Evolutionary conservation across 2,797 vertebrate genomes (phyloP).

Genomic region (Onychomys arenicola): DNA sequence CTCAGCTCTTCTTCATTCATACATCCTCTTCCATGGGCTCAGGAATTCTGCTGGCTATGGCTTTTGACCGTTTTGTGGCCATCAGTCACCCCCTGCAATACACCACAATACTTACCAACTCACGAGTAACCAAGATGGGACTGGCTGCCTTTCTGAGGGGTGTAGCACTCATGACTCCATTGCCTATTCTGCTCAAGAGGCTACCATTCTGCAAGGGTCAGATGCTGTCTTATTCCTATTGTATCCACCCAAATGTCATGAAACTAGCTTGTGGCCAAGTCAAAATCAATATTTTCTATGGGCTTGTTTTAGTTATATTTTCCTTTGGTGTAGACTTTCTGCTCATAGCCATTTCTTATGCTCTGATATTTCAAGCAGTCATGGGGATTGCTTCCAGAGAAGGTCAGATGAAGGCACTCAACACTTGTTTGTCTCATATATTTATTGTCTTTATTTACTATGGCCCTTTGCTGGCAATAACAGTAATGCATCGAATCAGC

Average conservation of each 20-base stretch:
- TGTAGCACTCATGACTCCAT: slow-evolving; percentile 33
- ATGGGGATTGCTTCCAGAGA: slow-evolving; percentile 72
- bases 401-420: slow-evolving; percentile 81
- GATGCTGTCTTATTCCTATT: slow-evolving; percentile 83
- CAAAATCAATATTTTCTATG: slow-evolving; percentile 75
- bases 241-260: slow-evolving; percentile 84
- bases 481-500: slow-evolving; percentile 81
- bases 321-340: slow-evolving; percentile 56
- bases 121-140: slow-evolving; percentile 44
- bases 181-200: slow-evolving; percentile 68
- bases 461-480: slow-evolving; percentile 81
- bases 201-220: slow-evolving; percentile 70
- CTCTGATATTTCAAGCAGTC: slow-evolving; percentile 81
- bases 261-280: slow-evolving; percentile 84
- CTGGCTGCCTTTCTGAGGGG: slow-evolving; percentile 63
- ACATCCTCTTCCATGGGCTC: slow-evolving; percentile 60
- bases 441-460: slow-evolving; percentile 83
- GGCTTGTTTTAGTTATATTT: slow-evolving; percentile 54
- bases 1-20: slow-evolving; percentile 71
- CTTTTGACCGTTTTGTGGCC: slow-evolving; percentile 64
- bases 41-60: slow-evolving; percentile 68
- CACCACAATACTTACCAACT: slow-evolving; percentile 63
- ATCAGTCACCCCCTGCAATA: slow-evolving; percentile 46
- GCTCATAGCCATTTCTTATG: slow-evolving; percentile 83
- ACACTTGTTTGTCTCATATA: slow-evolving; percentile 82